Evolutionary conservation across 2,797 vertebrate genomes (phyloP).

Genomic region (Jordanella pulchra): DNA sequence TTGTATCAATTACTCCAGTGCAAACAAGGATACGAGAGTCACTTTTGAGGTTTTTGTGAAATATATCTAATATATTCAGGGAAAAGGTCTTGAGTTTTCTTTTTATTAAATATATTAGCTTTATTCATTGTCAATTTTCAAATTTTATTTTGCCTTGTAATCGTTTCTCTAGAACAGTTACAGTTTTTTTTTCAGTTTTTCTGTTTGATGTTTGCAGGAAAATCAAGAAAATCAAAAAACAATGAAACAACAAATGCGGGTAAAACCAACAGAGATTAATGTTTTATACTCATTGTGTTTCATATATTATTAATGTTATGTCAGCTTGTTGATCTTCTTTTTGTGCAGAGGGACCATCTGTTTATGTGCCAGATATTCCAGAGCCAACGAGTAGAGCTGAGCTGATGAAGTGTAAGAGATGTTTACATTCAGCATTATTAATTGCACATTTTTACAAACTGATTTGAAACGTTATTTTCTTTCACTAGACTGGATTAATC

Average conservation of each 20-base stretch:
- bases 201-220: not conserved
- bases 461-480: not conserved
- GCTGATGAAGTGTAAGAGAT: constrained; percentile 65
- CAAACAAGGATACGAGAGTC: not conserved
- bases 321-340: not conserved
- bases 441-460: not conserved
- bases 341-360: constrained; percentile 39
- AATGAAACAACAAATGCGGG: constrained; percentile 38
- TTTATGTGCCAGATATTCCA: constrained; percentile 59
- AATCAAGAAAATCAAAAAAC: constrained; percentile 1
- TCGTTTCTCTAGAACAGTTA: not conserved
- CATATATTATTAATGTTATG: not conserved
- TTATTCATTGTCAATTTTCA: not conserved
- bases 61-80: too few species aligned
- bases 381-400: constrained; percentile 72
- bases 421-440: not conserved
- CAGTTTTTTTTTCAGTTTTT: too few species aligned
- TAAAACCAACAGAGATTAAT: not conserved
- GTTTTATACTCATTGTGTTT: not conserved
- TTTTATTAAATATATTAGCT: too few species aligned
- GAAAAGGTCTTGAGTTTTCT: too few species aligned
- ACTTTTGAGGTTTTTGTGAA: too few species aligned
- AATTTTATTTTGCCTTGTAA: not conserved
- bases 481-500: constrained; percentile 59
- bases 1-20: not conserved